phyloP scores from a whole-genome alignment of 2,888 invertebrate genomes.

The Boloria selene region DNA sequence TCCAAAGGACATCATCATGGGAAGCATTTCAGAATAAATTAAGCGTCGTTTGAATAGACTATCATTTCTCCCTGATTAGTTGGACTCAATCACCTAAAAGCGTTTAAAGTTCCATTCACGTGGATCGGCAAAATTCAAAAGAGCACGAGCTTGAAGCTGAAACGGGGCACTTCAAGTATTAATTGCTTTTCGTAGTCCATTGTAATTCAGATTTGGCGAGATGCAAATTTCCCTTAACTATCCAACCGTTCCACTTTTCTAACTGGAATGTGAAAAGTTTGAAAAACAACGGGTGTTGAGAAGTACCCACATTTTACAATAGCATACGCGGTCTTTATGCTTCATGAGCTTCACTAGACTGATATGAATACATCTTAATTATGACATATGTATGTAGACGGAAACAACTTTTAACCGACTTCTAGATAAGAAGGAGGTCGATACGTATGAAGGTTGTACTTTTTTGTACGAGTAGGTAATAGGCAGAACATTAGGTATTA shows the following conservation, averaged over 20 bases:
- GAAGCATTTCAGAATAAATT: slow-evolving; percentile 11
- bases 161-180: slow-evolving; percentile 78
- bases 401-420: no score
- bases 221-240: slow-evolving; percentile 78
- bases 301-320: slow-evolving; percentile 24
- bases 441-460: no score
- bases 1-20: slow-evolving; percentile 1
- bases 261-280: slow-evolving; percentile 74
- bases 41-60: slow-evolving; percentile 16
- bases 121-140: slow-evolving; percentile 68
- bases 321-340: slow-evolving; percentile 21
- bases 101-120: slow-evolving; percentile 48
- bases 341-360: slow-evolving; percentile 19
- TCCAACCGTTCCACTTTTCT: slow-evolving; percentile 74
- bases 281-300: slow-evolving; percentile 62
- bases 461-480: no score
- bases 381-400: slow-evolving; percentile 1
- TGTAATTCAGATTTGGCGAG: slow-evolving; percentile 75
- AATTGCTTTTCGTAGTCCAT: slow-evolving; percentile 80
- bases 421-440: no score
- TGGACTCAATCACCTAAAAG: slow-evolving; percentile 33
- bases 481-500: no score
- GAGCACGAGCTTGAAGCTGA: slow-evolving; percentile 78
- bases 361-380: slow-evolving; percentile 13
- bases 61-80: slow-evolving; percentile 21